These are phyloP conservation scores for Menura novaehollandiae DNA, from an alignment of 2,113 vertebrate genomes.

Conservation along the genomic window DNA sequence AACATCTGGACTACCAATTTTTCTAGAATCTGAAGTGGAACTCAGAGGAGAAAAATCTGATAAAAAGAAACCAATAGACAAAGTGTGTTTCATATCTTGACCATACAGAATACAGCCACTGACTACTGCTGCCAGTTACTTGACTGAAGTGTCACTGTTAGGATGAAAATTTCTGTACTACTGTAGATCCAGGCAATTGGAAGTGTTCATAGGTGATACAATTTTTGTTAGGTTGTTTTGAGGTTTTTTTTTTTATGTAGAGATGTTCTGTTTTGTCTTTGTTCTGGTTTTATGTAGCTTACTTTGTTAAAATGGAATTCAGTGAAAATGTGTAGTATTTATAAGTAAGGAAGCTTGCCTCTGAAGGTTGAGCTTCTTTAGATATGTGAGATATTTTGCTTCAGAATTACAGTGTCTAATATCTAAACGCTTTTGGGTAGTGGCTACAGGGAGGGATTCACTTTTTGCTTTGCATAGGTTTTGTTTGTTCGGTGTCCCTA, in stretches of 20 bases:
- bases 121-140: neutral
- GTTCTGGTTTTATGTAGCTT: neutral
- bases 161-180: neutral
- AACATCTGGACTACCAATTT: neutral
- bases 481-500: neutral
- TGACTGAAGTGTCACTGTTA: neutral
- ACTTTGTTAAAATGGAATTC: neutral
- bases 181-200: neutral
- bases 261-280: neutral
- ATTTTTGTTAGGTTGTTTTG: neutral
- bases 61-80: neutral
- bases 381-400: neutral
- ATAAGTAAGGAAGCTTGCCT: neutral
- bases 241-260: neutral
- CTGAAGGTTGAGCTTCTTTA: neutral
- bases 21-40: neutral
- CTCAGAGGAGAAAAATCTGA: neutral
- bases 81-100: neutral
- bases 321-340: neutral
- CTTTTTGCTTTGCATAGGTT: neutral
- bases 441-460: neutral
- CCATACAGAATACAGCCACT: neutral
- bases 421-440: neutral
- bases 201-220: neutral
- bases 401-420: neutral